Evolutionary conservation across 2,888 invertebrate species (phyloP), one percentile per base, ranked within the genome.

Genomic region (Cephus runcator): DNA sequence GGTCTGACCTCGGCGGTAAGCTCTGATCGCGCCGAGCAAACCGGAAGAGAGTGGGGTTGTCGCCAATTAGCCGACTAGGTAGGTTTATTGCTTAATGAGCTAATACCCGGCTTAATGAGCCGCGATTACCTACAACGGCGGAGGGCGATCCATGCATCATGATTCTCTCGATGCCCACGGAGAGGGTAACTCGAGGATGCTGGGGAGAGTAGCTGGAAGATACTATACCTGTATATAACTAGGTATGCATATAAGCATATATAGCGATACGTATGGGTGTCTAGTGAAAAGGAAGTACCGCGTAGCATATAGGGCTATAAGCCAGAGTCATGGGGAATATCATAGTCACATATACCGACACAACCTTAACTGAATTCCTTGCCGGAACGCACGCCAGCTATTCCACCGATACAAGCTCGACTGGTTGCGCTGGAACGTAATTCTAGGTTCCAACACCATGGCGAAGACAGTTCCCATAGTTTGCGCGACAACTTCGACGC

Each of bases 81-180:
- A 86, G 87, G 85, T 87, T 88, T 88, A 89, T 90, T 90, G 88
- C 87, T 88, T 89, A 89, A 89, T 89, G 88, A 89, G 88, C 87
- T 89, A 87, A 88, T 89, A 86, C 85, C 76, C 80, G 82, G 84
- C 83, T 85, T 88, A 88, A 89, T 87, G 89, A 89, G 87, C 85
- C 85, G 86, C 86, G 86, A 88, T 89, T 87, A 88, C 86, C 86
- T 84, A 85, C 83, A 81, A 85, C 83, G 79, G 73, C 77, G 77
- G 75, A 78, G 78, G 76, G 71, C 75, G 31, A 78, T 69, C 35
- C 40, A 73, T 78, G 78, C 75, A 69, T 75, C 69, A 75, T 73
- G 71, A 71, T 71, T 71, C 71, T 71, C 71, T 34, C 31, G 71
- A 71, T 71, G 71, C 71, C 71, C 31, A 34, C 71, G 15, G 12